Evolutionary conservation across 2,888 invertebrate genomes (phyloP).

Genomic region (Synergus laeviventris): DNA sequence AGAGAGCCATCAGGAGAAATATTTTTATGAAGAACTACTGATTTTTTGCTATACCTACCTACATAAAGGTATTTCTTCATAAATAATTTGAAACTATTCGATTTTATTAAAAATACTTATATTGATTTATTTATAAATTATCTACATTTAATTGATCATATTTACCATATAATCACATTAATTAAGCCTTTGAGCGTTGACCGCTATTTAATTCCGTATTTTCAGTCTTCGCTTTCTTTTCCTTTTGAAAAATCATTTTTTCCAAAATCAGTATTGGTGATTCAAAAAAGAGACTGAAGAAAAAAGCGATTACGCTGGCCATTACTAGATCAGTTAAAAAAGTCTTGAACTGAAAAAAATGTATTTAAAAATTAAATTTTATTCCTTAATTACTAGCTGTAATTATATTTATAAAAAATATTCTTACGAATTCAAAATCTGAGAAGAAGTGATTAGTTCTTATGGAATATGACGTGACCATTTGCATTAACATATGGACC

Average conservation of each 20-base stretch:
- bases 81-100: neutral
- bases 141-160: neutral
- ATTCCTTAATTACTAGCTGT: neutral
- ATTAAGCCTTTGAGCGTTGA: neutral
- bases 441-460: neutral
- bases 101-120: neutral
- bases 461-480: neutral
- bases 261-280: slow-evolving; percentile 50
- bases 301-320: slow-evolving; percentile 38
- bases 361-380: neutral
- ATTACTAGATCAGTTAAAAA: slow-evolving; percentile 41
- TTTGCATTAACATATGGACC: slow-evolving; percentile 42
- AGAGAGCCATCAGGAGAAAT: no score
- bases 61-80: no score
- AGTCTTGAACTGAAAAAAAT: neutral
- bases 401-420: neutral
- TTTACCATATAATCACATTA: no score
- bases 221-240: neutral
- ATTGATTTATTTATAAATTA: neutral
- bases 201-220: neutral
- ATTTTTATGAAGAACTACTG: no score
- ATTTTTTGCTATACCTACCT: no score
- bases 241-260: slow-evolving; percentile 40
- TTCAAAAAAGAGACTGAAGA: slow-evolving; percentile 50
- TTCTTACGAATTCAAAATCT: neutral